A percentile compares a stretch with the other conserved stretches of the same genome.
Conservation (phyloP, 2,797 vertebrate genomes). For the Okamejei kenojei region DNA sequence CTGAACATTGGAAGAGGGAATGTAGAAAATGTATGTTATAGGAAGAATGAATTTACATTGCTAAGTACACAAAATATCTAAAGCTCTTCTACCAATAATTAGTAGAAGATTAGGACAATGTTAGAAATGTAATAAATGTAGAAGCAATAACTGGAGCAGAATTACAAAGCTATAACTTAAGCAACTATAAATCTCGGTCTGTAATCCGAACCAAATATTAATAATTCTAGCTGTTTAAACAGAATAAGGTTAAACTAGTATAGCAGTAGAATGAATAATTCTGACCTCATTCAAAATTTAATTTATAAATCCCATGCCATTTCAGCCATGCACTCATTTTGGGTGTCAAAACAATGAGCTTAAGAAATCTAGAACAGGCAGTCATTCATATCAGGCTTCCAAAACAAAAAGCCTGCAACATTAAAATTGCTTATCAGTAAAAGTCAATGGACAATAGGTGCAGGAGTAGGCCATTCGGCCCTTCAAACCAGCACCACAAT, state of each 20-base stretch:
- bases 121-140: not conserved
- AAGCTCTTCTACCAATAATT: not conserved
- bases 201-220: not conserved
- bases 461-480: too few species aligned
- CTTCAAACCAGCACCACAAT: too few species aligned
- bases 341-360: not conserved
- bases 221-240: not conserved
- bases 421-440: not conserved
- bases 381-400: not conserved
- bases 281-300: not conserved
- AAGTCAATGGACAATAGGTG: not conserved
- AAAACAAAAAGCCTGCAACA: not conserved
- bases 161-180: not conserved
- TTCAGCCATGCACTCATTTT: not conserved
- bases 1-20: not conserved
- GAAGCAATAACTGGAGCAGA: not conserved
- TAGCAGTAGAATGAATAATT: not conserved
- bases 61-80: not conserved
- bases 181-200: not conserved
- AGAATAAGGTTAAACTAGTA: not conserved
- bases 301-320: not conserved
- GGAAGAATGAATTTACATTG: not conserved
- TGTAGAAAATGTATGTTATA: not conserved
- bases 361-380: not conserved
- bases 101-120: not conserved